Percentiles rank a stretch among this genome's conserved stretches.
These are phyloP conservation scores for Ichneumoninae sp. DNA, from an alignment of 2,888 invertebrate species.

Conservation along the genomic window DNA sequence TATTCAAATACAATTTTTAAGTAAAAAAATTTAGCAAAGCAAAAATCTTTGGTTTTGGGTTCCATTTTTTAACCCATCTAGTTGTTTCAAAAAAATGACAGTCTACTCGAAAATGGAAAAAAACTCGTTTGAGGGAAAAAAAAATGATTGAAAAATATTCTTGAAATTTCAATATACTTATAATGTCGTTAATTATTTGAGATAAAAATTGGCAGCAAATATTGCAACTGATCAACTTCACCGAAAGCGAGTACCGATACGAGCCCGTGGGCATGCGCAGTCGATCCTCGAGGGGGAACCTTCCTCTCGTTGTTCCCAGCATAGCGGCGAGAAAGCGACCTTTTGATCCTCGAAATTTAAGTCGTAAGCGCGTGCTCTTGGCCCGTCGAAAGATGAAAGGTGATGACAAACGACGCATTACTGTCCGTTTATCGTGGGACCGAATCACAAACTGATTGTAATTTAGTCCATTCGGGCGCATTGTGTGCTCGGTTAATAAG, in stretches of 20 bases:
- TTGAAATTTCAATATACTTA: too few species aligned
- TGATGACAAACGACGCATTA: conserved; percentile 60
- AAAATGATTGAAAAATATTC: too few species aligned
- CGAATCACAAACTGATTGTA: conserved; percentile 7
- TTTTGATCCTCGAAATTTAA: conserved; percentile 46
- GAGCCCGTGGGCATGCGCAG: background rate
- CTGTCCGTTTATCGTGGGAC: conserved; percentile 43
- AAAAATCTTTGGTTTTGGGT: too few species aligned
- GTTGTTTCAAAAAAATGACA: too few species aligned
- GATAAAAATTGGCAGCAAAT: too few species aligned
- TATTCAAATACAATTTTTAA: too few species aligned
- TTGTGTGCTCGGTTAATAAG: conserved; percentile 45
- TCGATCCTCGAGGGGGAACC: conserved; percentile 12
- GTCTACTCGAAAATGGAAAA: too few species aligned
- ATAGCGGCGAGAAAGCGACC: conserved; percentile 45
- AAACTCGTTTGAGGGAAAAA: too few species aligned
- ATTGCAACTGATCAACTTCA: background rate
- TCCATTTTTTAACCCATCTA: too few species aligned
- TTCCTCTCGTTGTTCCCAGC: conserved; percentile 21
- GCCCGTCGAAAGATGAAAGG: conserved; percentile 54
- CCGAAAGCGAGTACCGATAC: background rate
- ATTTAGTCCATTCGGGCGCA: conserved; percentile 15
- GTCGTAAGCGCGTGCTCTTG: conserved; percentile 19
- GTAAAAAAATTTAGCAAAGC: too few species aligned
- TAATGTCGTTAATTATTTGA: too few species aligned